These are phyloP conservation scores for Oxystoma pomonae DNA, from an alignment of 2,888 invertebrate genomes.

Conservation along the genomic window DNA sequence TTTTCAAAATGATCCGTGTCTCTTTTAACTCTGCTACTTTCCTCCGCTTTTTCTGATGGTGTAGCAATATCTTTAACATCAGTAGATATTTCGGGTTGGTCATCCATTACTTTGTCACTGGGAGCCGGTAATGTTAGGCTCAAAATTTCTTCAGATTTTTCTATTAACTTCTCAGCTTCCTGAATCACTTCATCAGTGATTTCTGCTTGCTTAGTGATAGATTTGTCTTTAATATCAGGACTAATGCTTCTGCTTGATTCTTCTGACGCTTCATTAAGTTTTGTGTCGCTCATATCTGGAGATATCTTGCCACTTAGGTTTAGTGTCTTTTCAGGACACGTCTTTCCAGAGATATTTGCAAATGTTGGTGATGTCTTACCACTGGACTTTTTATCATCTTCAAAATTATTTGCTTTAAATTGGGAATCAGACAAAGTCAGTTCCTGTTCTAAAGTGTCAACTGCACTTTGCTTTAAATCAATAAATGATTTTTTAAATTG, in stretches of 20 bases:
- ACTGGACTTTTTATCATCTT: neutral
- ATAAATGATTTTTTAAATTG: too few species aligned
- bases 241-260: neutral
- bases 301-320: neutral
- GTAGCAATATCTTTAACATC: neutral
- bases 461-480: too few species aligned
- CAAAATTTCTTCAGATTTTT: slow-evolving; percentile 14
- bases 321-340: neutral
- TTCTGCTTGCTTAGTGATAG: neutral
- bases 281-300: neutral
- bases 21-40: slow-evolving; percentile 6
- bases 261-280: neutral
- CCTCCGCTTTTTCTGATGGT: neutral
- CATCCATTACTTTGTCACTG: slow-evolving; percentile 9
- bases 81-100: slow-evolving; percentile 11
- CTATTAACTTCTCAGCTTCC: slow-evolving; percentile 16
- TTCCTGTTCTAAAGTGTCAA: too few species aligned
- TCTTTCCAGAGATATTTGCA: neutral
- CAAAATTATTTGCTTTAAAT: neutral
- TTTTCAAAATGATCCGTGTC: neutral
- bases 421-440: too few species aligned
- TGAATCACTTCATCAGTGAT: slow-evolving; percentile 4
- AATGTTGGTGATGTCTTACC: neutral
- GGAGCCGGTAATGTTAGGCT: slow-evolving; percentile 11
- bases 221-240: neutral